Conservation (phyloP, 1,140 invertebrate genomes). For the Camponotus vicinus region DNA sequence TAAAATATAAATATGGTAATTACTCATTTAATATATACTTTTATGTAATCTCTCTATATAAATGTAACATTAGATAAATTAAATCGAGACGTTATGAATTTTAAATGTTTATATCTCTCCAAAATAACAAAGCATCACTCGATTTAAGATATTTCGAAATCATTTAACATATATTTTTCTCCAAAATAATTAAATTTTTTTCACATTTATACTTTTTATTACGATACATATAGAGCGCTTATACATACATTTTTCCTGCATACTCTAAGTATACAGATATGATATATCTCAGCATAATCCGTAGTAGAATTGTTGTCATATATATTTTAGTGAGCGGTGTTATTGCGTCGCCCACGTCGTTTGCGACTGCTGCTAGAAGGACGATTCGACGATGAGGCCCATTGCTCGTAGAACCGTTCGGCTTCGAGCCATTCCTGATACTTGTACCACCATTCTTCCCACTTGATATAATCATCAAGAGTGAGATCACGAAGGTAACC, state of each 20-base stretch:
- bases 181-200: slow-evolving; percentile 42
- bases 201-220: slow-evolving; percentile 71
- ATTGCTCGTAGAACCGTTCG: slow-evolving; percentile 93
- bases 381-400: slow-evolving; percentile 85
- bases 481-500: slow-evolving; percentile 93
- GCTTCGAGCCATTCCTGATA: slow-evolving; percentile 96
- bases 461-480: slow-evolving; percentile 94
- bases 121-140: background rate
- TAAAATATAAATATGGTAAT: too few relatives aligned
- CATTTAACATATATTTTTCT: background rate
- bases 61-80: too few relatives aligned
- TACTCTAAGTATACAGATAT: slow-evolving; percentile 64
- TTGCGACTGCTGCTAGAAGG: slow-evolving; percentile 79
- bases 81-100: background rate
- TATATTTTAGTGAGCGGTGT: slow-evolving; percentile 77
- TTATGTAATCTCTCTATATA: too few relatives aligned
- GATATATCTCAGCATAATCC: slow-evolving; percentile 45
- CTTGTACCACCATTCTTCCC: slow-evolving; percentile 98
- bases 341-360: slow-evolving; percentile 82
- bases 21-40: too few relatives aligned
- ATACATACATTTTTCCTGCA: slow-evolving; percentile 47
- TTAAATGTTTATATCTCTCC: slow-evolving; percentile 7
- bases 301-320: slow-evolving; percentile 16
- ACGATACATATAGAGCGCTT: slow-evolving; percentile 63
- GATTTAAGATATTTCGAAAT: slow-evolving; percentile 19